phyloP scores from a whole-genome alignment of 2,888 invertebrate species.

The Ypsolopha sequella region DNA sequence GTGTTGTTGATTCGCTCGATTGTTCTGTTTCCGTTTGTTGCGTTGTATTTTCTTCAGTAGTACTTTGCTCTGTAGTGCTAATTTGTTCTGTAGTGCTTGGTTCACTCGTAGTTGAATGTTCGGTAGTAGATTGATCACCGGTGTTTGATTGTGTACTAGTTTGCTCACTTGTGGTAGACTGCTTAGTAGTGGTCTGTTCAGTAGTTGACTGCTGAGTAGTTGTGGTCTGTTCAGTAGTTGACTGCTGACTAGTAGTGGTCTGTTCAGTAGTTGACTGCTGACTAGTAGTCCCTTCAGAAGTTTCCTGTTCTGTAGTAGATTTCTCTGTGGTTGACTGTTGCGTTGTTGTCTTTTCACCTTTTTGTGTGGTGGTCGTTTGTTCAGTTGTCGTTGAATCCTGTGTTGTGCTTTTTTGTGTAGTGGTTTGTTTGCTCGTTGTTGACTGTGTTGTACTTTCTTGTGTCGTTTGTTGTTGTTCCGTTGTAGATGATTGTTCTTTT shows the following conservation, averaged over 20 bases:
- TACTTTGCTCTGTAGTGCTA: constrained; percentile 14
- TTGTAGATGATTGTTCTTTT: constrained; percentile 8
- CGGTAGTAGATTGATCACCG: constrained; percentile 16
- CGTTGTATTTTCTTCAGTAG: constrained; percentile 17
- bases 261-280: constrained; percentile 13
- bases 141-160: constrained; percentile 16
- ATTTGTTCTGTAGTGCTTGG: constrained; percentile 19
- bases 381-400: constrained; percentile 11
- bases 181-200: neutral
- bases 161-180: constrained; percentile 17
- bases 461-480: constrained; percentile 6
- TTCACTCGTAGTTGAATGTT: constrained; percentile 14
- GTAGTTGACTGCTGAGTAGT: constrained; percentile 11
- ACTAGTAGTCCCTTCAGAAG: constrained; percentile 11
- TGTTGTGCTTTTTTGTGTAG: constrained; percentile 4
- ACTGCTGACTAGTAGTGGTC: constrained; percentile 12
- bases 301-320: neutral
- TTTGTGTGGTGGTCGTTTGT: constrained; percentile 12
- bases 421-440: neutral
- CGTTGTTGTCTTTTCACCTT: constrained; percentile 8
- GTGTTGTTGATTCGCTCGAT: constrained; percentile 9
- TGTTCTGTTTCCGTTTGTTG: constrained; percentile 9
- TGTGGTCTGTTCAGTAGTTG: constrained; percentile 14
- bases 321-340: constrained; percentile 10
- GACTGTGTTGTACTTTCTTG: constrained; percentile 7